Evolutionary conservation across 2,797 vertebrate genomes (phyloP).

Genomic region (Gymnothorax javanicus): DNA sequence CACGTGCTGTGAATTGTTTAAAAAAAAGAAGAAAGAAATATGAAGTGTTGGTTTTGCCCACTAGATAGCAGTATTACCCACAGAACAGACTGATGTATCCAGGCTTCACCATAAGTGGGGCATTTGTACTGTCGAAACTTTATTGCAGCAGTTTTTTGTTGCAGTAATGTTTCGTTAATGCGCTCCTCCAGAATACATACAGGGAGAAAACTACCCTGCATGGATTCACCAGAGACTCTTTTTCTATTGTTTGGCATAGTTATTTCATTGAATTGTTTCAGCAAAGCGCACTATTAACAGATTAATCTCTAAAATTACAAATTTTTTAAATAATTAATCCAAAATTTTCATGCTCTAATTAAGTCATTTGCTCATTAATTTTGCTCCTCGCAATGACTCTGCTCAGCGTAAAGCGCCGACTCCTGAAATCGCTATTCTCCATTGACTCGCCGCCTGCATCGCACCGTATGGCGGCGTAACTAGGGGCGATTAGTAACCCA

Average conservation of each 20-base stretch:
- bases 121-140: not conserved
- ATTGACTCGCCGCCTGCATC: not conserved
- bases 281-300: too few species aligned
- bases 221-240: too few species aligned
- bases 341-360: not conserved
- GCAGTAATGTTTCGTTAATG: not conserved
- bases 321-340: not conserved
- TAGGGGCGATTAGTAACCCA: not conserved
- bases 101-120: not conserved
- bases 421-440: not conserved
- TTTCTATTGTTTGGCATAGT: too few species aligned
- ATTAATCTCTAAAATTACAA: not conserved
- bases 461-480: not conserved
- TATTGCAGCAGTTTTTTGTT: not conserved
- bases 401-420: not conserved
- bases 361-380: not conserved
- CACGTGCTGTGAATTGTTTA: not conserved
- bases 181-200: not conserved
- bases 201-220: not conserved
- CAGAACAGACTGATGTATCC: not conserved
- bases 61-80: not conserved
- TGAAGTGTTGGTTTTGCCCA: not conserved
- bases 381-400: not conserved
- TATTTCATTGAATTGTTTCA: too few species aligned
- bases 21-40: not conserved